Percentiles rank a stretch among this genome's conserved stretches.
phyloP scores from a whole-genome alignment of 2,113 vertebrate species.

The Elanoides forficatus region DNA sequence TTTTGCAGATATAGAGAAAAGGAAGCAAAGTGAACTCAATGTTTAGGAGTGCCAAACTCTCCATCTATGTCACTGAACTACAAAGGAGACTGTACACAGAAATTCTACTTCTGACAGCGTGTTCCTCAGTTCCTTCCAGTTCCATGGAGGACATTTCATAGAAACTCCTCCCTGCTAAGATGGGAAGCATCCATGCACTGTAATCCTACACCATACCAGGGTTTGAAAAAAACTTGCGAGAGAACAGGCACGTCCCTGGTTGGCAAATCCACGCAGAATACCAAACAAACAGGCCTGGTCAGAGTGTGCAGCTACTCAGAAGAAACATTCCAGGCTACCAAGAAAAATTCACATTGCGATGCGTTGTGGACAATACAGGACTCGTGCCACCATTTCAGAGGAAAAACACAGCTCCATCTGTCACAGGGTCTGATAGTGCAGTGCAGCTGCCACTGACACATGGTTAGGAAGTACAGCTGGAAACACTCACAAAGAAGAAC shows the following conservation, averaged over 20 bases:
- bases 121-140: neutral
- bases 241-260: neutral
- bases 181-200: neutral
- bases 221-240: neutral
- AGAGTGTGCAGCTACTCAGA: neutral
- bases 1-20: neutral
- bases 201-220: neutral
- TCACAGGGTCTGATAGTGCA: constrained; percentile 11
- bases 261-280: neutral
- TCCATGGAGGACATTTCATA: neutral
- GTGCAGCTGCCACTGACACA: constrained; percentile 48
- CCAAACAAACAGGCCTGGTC: neutral
- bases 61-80: neutral
- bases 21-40: neutral
- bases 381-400: constrained; percentile 13
- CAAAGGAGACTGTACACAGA: neutral
- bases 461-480: constrained; percentile 8
- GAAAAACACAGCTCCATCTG: constrained; percentile 44
- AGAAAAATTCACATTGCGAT: neutral
- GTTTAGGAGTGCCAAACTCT: neutral
- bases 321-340: constrained; percentile 17
- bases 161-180: constrained; percentile 1
- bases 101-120: neutral
- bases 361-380: neutral
- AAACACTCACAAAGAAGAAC: constrained; percentile 24